Percentiles rank a stretch among this genome's conserved stretches.
These are phyloP conservation scores for Atrina japonica DNA, from an alignment of 2,888 invertebrate genomes.

Conservation along the genomic window DNA sequence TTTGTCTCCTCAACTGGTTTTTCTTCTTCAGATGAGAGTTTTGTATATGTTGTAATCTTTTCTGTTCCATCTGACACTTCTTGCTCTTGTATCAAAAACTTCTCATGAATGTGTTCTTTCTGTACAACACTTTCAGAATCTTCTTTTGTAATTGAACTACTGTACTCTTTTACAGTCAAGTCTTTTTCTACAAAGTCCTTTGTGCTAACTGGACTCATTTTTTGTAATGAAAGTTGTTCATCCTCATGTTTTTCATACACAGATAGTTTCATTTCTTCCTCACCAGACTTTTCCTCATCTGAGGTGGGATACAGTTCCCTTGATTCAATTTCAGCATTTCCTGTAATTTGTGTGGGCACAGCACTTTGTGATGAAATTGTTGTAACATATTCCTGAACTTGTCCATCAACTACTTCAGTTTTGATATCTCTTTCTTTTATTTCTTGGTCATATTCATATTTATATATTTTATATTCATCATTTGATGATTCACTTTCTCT, in stretches of 20 bases:
- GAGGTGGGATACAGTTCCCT: background rate
- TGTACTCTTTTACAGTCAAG: too few species aligned
- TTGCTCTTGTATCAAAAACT: too few species aligned
- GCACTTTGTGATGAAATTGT: background rate
- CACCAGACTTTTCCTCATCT: slow-evolving; percentile 5
- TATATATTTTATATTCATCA: slow-evolving; percentile 35
- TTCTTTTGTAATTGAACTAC: too few species aligned
- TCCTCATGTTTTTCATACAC: slow-evolving; percentile 33
- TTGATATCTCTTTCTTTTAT: slow-evolving; percentile 36
- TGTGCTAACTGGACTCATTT: slow-evolving; percentile 1
- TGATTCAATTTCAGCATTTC: background rate
- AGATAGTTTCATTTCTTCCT: slow-evolving; percentile 24
- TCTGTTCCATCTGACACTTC: too few species aligned
- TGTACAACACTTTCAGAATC: too few species aligned
- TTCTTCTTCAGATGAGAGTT: too few species aligned
- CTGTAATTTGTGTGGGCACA: too few species aligned
- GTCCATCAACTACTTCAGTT: background rate
- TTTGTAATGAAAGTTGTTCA: slow-evolving; percentile 23
- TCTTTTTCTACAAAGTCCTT: slow-evolving; percentile 30
- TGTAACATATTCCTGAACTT: slow-evolving; percentile 12
- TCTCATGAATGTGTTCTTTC: too few species aligned
- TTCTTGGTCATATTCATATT: slow-evolving; percentile 40
- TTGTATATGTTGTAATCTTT: too few species aligned
- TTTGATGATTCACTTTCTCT: slow-evolving; percentile 27
- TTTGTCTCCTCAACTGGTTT: slow-evolving; percentile 5